Percentiles rank a stretch among this genome's conserved stretches.
These are phyloP conservation scores for Ochropleura leucogaster DNA, from an alignment of 2,888 invertebrate species.

Conservation along the genomic window DNA sequence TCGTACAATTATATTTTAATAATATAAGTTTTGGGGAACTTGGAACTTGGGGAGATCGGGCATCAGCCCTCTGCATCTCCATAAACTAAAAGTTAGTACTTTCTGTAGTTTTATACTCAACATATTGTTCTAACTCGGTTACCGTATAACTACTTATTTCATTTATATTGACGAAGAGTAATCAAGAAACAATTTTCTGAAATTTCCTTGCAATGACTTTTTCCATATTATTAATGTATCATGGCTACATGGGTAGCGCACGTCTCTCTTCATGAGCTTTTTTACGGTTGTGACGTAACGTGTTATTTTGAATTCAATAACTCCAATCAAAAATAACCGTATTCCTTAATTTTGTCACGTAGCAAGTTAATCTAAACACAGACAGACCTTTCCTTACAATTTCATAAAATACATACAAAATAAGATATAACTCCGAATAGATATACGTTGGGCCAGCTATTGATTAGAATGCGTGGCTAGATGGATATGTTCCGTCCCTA, in stretches of 20 bases:
- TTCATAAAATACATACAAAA: slow-evolving; percentile 10
- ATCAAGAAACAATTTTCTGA: neutral
- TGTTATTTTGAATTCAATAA: slow-evolving; percentile 3
- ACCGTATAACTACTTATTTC: no score
- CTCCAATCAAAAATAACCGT: neutral
- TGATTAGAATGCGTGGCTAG: slow-evolving; percentile 57
- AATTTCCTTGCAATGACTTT: neutral
- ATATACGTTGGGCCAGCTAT: slow-evolving; percentile 38
- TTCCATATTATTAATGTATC: no score
- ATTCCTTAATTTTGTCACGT: slow-evolving; percentile 8
- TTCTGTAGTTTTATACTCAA: no score
- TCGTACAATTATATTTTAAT: no score
- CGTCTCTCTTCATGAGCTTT: no score
- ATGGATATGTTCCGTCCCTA: slow-evolving; percentile 68
- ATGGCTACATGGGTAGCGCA: no score
- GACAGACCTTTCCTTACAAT: slow-evolving; percentile 5
- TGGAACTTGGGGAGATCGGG: no score
- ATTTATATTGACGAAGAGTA: neutral
- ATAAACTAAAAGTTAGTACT: no score
- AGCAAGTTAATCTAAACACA: slow-evolving; percentile 9
- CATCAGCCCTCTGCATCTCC: no score
- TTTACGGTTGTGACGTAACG: neutral
- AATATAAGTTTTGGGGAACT: no score
- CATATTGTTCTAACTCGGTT: no score
- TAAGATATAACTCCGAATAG: slow-evolving; percentile 7